Base-by-base conservation (phyloP, 2,888 invertebrate species). In the Teleiodes luculella region DNA sequence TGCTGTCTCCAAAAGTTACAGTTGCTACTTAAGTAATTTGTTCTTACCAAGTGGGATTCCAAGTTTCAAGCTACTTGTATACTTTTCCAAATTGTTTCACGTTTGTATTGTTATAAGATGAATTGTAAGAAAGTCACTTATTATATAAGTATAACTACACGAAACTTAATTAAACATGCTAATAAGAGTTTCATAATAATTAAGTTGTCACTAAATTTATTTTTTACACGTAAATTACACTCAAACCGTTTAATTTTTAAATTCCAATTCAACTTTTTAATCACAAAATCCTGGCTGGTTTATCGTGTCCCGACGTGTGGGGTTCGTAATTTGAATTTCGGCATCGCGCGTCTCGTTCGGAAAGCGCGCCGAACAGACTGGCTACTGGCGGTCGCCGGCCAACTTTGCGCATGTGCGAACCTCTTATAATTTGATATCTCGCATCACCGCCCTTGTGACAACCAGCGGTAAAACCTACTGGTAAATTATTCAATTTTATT, bases 351-450 rank as follows among this genome's bases (percentile, higher is more conserved):
- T 68, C 71, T 67, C 79, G 85, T 80, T 80, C 75, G 76, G 61
- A 68, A 68, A 64, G 71, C 75, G 75, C 83, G 78, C 65, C 73
- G 74, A 75, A 78, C 81, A 74, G 80, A 86, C 86, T 86, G 85
- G 78, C 73, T 70, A 72, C 70, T 69, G 24, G 71, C 74, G 73
- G 70, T 65, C 64, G 68, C 58, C 62, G 54, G 50, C 49, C 39
- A 59, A 58, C 57, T 76, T 16, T 70, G 83, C 86, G 87, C 87
- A 78, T 85, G 86, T 78, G 80, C 80, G 70, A 78, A 78, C 76
- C 81, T 83, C 83, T 83, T 81, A 85, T 84, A 86, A 85, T 84
- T 83, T 86, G 83, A 85, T 86, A 86, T 86, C 81, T 80, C 83
- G 79, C 83, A 43, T 84, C 83, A 80, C 80, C 81, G 79, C 81